Conservation (phyloP, 1,140 invertebrate species). For the Maniola jurtina region DNA sequence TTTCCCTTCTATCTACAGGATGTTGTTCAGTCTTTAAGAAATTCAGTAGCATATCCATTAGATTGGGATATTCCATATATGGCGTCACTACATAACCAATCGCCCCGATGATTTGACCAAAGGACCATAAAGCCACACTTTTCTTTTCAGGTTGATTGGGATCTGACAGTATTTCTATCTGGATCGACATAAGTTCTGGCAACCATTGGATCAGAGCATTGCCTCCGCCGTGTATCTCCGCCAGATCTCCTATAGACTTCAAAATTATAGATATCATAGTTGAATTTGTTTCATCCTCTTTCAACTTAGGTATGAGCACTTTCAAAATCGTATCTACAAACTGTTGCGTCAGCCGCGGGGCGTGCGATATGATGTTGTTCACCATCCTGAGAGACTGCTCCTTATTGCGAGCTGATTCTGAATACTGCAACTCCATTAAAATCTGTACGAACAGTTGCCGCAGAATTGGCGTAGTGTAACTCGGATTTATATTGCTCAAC, state of each 20-base stretch:
- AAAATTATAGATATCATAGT: constrained; percentile 95
- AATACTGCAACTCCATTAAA: constrained; percentile 96
- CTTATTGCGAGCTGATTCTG: constrained; percentile 95
- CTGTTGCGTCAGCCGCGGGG: constrained; percentile 94
- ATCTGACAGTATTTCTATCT: constrained; percentile 96
- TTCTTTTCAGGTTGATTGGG: constrained; percentile 95
- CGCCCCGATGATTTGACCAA: constrained; percentile 96
- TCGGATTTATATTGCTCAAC: constrained; percentile 96
- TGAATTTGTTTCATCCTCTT: constrained; percentile 93
- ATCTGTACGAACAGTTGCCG: constrained; percentile 96
- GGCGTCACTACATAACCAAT: constrained; percentile 96
- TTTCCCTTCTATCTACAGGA: constrained; percentile 88
- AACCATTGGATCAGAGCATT: constrained; percentile 94
- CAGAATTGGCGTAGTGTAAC: constrained; percentile 97
- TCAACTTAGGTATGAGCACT: constrained; percentile 95
- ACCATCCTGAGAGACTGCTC: constrained; percentile 97
- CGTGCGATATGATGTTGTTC: constrained; percentile 96
- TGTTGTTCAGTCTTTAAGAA: constrained; percentile 98
- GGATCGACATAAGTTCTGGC: constrained; percentile 91
- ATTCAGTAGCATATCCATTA: constrained; percentile 96
- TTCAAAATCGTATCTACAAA: constrained; percentile 98
- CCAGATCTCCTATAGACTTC: constrained; percentile 95
- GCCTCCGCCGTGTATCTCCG: constrained; percentile 93
- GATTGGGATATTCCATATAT: constrained; percentile 94
- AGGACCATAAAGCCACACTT: constrained; percentile 95